A percentile compares a stretch with the other conserved stretches of the same genome.
Evolutionary conservation across 2,888 invertebrate genomes (phyloP).

Genomic region (Pandemis corylana): DNA sequence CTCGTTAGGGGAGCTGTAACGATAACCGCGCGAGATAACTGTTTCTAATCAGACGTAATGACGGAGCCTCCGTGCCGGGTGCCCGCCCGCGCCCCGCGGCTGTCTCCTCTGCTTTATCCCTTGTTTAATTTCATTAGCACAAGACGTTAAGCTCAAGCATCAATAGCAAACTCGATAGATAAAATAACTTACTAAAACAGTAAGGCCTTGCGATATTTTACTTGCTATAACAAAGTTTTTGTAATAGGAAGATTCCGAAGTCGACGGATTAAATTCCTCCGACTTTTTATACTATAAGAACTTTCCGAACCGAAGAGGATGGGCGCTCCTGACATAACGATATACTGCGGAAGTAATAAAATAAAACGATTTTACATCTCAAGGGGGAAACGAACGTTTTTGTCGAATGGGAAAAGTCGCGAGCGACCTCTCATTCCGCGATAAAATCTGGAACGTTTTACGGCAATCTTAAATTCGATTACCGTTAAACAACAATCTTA

Average conservation of each 20-base stretch:
- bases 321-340: constrained; percentile 75
- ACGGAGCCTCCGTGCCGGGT: constrained; percentile 55
- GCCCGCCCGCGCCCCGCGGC: constrained; percentile 40
- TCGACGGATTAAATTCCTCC: constrained; percentile 56
- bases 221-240: constrained; percentile 28
- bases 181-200: constrained; percentile 26
- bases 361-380: constrained; percentile 85
- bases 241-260: constrained; percentile 44
- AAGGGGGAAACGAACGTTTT: constrained; percentile 82
- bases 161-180: constrained; percentile 7
- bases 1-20: constrained; percentile 77
- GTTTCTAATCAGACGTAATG: constrained; percentile 81
- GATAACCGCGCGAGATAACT: constrained; percentile 81
- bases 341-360: constrained; percentile 84
- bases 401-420: constrained; percentile 83
- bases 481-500: constrained; percentile 81
- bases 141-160: constrained; percentile 39
- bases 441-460: constrained; percentile 84
- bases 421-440: constrained; percentile 82
- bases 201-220: constrained; percentile 15
- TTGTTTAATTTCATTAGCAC: constrained; percentile 63
- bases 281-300: constrained; percentile 64
- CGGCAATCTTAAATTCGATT: constrained; percentile 83
- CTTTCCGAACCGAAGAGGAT: constrained; percentile 65
- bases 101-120: constrained; percentile 54